Conservation (phyloP, 2,113 vertebrate genomes). For the Hyla sarda region DNA sequence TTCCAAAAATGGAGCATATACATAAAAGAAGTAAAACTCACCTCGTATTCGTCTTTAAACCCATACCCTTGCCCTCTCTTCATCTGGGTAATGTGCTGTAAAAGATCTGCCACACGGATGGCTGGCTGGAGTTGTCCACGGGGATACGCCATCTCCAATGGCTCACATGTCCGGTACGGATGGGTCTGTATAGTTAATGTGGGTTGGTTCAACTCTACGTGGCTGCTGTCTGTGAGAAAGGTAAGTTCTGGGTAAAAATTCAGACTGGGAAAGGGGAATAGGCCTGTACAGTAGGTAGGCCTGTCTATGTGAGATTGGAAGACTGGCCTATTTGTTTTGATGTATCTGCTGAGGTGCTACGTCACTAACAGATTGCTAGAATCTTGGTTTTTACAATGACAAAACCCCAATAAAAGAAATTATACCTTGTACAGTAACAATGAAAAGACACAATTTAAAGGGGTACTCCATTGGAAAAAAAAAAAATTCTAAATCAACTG, state of each 20-base stretch:
- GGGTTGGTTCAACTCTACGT: slow-evolving; percentile 87
- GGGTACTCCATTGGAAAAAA: no score
- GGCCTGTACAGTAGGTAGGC: neutral
- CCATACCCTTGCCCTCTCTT: slow-evolving; percentile 96
- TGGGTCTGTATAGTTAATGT: slow-evolving; percentile 94
- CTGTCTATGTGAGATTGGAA: neutral
- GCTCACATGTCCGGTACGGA: slow-evolving; percentile 91
- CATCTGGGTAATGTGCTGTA: slow-evolving; percentile 99
- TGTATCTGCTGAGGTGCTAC: neutral
- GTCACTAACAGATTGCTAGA: no score
- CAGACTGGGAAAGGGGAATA: neutral
- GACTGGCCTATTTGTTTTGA: neutral
- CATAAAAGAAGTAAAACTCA: no score
- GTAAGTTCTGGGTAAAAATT: neutral
- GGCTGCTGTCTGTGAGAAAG: slow-evolving; percentile 82
- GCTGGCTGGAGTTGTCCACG: slow-evolving; percentile 94
- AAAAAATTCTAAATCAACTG: no score
- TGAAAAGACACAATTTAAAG: neutral
- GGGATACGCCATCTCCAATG: slow-evolving; percentile 94
- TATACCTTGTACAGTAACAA: neutral
- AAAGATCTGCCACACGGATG: slow-evolving; percentile 93
- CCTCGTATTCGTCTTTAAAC: slow-evolving; percentile 98
- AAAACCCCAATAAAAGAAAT: neutral
- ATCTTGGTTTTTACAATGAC: neutral
- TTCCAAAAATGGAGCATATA: no score